Evolutionary conservation across 2,113 vertebrate genomes (phyloP), one percentile per base, ranked within the genome.

Genomic region (Dissostichus mawsoni): DNA sequence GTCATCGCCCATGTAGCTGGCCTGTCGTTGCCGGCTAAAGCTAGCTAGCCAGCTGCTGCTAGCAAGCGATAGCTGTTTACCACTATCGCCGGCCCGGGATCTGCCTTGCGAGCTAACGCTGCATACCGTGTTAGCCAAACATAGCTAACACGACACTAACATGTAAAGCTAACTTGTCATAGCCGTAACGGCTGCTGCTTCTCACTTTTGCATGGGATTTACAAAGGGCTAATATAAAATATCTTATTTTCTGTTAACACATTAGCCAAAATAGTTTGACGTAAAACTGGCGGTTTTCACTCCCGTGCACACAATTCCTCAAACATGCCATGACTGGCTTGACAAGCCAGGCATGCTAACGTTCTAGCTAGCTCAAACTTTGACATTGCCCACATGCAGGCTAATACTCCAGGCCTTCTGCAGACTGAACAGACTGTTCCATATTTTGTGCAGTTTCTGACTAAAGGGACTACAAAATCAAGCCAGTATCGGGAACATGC

Each of bases 341-440:
- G 80, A 61, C 74, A 64, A 74, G 41, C 53, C 17, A 12, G 45
- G 63, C 71, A 53, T 72, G 88, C 80, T 83, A 78, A 47, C 66
- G 68, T 64, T 41, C 36, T 41, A 41, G 36, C 36, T 92, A 84
- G 90, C 92, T 75, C 55, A 90, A 92, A 92, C 85, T 92, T 91
- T 93, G 92, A 92, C 92, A 92, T 93, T 92, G 88, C 72, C 74
- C 85, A 85, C 83, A 87, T 89, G 90, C 85, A 82, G 61, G 84
- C 79, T 83, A 53, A 68, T 66, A 25, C 7, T 47, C 14, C 33
- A 67, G 89, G 83, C 89, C 89, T 81, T 52, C 76, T 82, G 72
- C 69, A 66, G 36, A 45, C 51, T 50, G 33, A 70, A 3, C 41
- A 12, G 47, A 17, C 57, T 73, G 12, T 63, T 36, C 18, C 17